phyloP scores from a whole-genome alignment of 2,797 vertebrate species.

The Huso huso region DNA sequence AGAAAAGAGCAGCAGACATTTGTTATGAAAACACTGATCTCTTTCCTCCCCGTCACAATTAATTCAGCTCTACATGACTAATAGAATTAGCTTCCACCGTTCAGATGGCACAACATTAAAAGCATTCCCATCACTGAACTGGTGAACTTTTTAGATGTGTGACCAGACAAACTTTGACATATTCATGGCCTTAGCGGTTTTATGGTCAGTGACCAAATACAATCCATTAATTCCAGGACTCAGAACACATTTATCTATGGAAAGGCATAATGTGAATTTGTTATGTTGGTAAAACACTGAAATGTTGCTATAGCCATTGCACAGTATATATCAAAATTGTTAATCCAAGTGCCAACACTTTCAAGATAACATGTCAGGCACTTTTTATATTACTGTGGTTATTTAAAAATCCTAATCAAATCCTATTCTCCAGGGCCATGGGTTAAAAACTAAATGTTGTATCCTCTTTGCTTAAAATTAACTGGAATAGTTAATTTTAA shows the following conservation, averaged over 20 bases:
- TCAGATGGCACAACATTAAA: conserved; percentile 61
- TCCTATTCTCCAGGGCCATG: too few relatives aligned
- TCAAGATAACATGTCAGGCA: too few relatives aligned
- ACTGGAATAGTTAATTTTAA: too few relatives aligned
- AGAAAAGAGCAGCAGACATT: conserved; percentile 62
- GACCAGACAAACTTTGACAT: conserved; percentile 65
- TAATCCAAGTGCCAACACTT: too few relatives aligned
- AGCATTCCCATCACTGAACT: conserved; percentile 61
- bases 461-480: too few relatives aligned
- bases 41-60: conserved; percentile 49
- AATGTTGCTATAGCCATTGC: conserved; percentile 48
- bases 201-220: conserved; percentile 63
- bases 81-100: conserved; percentile 55
- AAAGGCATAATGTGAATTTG: conserved; percentile 64
- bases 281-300: conserved; percentile 68
- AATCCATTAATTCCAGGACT: conserved; percentile 70
- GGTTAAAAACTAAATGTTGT: too few relatives aligned
- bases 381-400: too few relatives aligned
- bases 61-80: conserved; percentile 48
- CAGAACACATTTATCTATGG: conserved; percentile 58
- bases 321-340: too few relatives aligned
- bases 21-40: conserved; percentile 71
- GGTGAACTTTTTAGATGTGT: conserved; percentile 64
- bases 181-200: conserved; percentile 65
- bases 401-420: too few relatives aligned